Conservation (phyloP, 2,888 invertebrate genomes). For the Caenorhabditis imperialis region DNA sequence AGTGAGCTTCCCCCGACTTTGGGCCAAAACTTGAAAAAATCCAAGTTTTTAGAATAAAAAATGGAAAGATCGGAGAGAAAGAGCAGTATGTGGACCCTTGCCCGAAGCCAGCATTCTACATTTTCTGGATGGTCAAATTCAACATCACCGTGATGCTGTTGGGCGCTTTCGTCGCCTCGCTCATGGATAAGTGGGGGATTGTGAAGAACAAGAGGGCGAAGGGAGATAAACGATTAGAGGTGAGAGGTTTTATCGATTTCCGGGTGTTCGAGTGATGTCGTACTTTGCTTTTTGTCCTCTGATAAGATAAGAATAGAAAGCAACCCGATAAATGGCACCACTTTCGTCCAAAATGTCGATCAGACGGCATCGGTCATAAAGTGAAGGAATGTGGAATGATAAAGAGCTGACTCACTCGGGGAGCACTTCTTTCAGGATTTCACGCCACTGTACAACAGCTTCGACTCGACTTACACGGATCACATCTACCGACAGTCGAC, state of each 20-base stretch:
- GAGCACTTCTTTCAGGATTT: constrained; percentile 67
- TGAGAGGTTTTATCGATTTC: constrained; percentile 19
- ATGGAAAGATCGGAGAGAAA: constrained; percentile 16
- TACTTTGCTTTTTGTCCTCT: constrained; percentile 31
- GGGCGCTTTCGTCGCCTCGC: constrained; percentile 54
- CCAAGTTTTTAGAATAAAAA: constrained; percentile 6
- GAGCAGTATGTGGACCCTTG: constrained; percentile 29
- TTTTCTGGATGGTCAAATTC: constrained; percentile 56
- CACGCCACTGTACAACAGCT: constrained; percentile 68
- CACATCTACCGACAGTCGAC: constrained; percentile 72
- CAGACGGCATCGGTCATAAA: background rate
- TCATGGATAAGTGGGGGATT: constrained; percentile 55
- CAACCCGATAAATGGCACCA: background rate
- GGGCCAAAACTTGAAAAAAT: background rate
- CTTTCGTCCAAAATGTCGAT: constrained; percentile 21
- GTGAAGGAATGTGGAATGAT: constrained; percentile 1
- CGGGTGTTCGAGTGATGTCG: constrained; percentile 11
- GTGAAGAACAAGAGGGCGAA: constrained; percentile 43
- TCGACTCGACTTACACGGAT: constrained; percentile 73
- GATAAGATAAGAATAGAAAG: constrained; percentile 15
- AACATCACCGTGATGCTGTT: constrained; percentile 61
- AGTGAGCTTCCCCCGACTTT: constrained; percentile 1
- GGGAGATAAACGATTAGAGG: constrained; percentile 55
- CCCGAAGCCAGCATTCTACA: constrained; percentile 54
- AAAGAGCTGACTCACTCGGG: background rate